Conservation (phyloP, 2,113 vertebrate species). For the Calidris pugnax region DNA sequence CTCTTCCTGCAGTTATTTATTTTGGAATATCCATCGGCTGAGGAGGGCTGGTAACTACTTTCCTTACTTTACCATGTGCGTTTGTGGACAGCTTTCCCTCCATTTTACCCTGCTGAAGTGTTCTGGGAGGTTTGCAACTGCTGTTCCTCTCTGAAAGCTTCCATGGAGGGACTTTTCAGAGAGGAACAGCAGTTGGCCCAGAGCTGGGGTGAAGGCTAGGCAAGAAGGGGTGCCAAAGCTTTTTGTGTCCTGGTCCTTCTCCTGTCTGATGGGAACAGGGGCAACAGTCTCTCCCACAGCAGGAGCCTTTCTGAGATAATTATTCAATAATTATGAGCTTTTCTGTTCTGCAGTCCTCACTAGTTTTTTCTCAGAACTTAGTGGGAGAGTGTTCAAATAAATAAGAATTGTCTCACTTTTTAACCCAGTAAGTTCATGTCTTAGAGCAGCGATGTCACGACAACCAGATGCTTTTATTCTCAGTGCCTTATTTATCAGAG, state of each 20-base stretch:
- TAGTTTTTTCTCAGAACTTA: neutral
- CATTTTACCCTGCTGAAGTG: neutral
- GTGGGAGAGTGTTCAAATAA: slow-evolving; percentile 1
- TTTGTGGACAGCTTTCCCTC: neutral
- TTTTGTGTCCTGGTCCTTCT: neutral
- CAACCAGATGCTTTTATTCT: neutral
- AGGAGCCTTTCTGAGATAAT: neutral
- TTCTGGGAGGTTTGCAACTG: neutral
- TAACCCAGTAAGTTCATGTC: neutral
- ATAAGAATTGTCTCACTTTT: neutral
- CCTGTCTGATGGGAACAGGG: neutral
- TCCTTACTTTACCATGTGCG: neutral
- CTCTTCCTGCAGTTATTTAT: neutral
- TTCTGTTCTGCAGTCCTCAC: neutral
- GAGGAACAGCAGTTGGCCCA: neutral
- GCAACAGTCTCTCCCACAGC: neutral
- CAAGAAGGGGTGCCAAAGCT: neutral
- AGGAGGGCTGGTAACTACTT: neutral
- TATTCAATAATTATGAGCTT: neutral
- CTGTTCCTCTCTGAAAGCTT: neutral
- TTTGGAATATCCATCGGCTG: neutral
- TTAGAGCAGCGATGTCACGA: neutral
- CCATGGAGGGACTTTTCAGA: neutral
- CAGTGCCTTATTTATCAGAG: neutral
- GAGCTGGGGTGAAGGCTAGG: neutral